Evolutionary conservation across 2,797 vertebrate species (phyloP).

Genomic region (Acrossocheilus wenchowensis): DNA sequence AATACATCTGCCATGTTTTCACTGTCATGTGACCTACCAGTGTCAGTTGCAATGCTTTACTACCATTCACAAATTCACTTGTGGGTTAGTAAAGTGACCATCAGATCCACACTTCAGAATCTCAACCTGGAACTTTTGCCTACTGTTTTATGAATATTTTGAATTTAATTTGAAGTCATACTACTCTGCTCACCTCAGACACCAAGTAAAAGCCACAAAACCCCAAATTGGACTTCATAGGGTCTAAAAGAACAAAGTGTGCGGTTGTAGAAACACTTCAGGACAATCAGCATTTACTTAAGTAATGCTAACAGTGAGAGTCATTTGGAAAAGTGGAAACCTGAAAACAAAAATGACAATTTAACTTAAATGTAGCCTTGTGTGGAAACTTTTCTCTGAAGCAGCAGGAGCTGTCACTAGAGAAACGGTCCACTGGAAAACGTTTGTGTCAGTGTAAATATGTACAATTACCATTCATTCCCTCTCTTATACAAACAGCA

Average conservation of each 20-base stretch:
- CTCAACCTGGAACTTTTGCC: no score
- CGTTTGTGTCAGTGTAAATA: conserved; percentile 59
- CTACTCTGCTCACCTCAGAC: not conserved
- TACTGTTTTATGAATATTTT: no score
- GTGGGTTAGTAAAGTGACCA: no score
- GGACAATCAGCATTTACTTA: not conserved
- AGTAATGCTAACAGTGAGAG: not conserved
- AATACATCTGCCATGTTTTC: not conserved
- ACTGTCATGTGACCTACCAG: not conserved
- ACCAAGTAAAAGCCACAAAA: not conserved
- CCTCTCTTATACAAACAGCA: conserved; percentile 31
- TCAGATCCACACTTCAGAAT: no score
- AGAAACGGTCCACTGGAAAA: conserved; percentile 61
- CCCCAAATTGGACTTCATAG: not conserved
- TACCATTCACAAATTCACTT: not conserved
- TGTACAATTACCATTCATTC: conserved; percentile 67
- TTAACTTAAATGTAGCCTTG: not conserved
- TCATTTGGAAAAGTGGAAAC: not conserved
- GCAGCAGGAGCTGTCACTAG: conserved; percentile 62
- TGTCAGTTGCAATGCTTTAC: not conserved
- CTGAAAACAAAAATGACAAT: conserved; percentile 1
- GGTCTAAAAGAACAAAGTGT: not conserved
- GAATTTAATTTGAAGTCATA: no score
- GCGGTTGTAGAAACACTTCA: not conserved
- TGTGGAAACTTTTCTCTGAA: not conserved